These are phyloP conservation scores for Eupithecia centaureata DNA, from an alignment of 2,888 invertebrate genomes.

Conservation along the genomic window DNA sequence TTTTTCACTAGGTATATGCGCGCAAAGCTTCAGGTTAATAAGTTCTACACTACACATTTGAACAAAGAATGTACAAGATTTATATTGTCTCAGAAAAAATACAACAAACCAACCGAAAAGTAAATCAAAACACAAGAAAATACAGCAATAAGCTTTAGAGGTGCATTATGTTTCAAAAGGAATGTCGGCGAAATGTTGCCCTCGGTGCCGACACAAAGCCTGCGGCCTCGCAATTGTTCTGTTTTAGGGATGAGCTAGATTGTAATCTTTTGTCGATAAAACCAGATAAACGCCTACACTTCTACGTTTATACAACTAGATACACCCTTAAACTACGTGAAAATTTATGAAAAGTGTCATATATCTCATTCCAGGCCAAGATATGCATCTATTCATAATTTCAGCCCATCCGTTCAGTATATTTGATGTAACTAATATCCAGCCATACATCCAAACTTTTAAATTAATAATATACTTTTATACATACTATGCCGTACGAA, in stretches of 20 bases:
- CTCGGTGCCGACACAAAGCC: slow-evolving; percentile 52
- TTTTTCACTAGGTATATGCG: not conserved
- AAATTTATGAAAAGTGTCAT: too few relatives aligned
- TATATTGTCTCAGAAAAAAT: not conserved
- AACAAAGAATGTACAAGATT: not conserved
- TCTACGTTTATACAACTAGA: too few relatives aligned
- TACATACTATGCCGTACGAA: not conserved
- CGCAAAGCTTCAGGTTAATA: not conserved
- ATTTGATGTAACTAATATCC: too few relatives aligned
- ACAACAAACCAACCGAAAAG: not conserved
- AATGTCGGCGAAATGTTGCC: slow-evolving; percentile 53
- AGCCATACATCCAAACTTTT: too few relatives aligned
- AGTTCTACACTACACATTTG: not conserved
- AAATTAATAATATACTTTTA: too few relatives aligned
- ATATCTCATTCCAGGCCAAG: too few relatives aligned
- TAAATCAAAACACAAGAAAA: slow-evolving; percentile 1
- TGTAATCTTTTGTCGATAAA: not conserved
- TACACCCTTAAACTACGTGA: too few relatives aligned
- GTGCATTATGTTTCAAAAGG: slow-evolving; percentile 48
- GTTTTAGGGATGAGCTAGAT: slow-evolving; percentile 45
- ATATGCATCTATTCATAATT: too few relatives aligned
- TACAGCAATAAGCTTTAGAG: not conserved
- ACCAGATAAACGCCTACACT: not conserved
- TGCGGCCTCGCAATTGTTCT: slow-evolving; percentile 58
- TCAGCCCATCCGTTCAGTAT: too few relatives aligned